A percentile compares a stretch with the other conserved stretches of the same genome.
These are phyloP conservation scores for Cephus cinctus DNA, from an alignment of 1,140 invertebrate species.

Conservation along the genomic window DNA sequence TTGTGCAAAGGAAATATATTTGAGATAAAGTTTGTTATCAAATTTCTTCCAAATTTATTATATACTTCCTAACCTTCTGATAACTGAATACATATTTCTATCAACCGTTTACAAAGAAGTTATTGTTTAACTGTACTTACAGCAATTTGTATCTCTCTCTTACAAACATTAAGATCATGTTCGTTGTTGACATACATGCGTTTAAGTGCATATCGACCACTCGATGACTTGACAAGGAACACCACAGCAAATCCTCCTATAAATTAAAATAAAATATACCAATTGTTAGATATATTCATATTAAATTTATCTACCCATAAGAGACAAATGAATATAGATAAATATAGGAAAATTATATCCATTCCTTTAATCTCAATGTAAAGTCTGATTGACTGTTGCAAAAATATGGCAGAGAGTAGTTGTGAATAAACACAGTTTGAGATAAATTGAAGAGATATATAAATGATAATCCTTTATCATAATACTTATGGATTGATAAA, in stretches of 20 bases:
- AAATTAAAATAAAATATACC: constrained; percentile 43
- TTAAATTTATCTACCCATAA: background rate
- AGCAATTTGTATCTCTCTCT: constrained; percentile 89
- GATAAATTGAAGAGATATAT: too few relatives aligned
- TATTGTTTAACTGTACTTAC: constrained; percentile 60
- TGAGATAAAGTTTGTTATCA: too few relatives aligned
- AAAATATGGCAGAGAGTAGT: too few relatives aligned
- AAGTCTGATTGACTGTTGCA: background rate
- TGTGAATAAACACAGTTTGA: too few relatives aligned
- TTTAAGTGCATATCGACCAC: constrained; percentile 82
- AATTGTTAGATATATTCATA: background rate
- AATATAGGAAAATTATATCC: constrained; percentile 12
- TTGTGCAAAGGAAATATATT: too few relatives aligned
- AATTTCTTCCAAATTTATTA: too few relatives aligned
- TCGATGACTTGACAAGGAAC: constrained; percentile 77
- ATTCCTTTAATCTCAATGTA: background rate
- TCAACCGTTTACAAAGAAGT: background rate
- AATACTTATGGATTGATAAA: too few relatives aligned
- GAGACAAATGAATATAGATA: constrained; percentile 8
- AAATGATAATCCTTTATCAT: too few relatives aligned
- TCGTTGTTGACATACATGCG: constrained; percentile 93
- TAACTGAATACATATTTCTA: too few relatives aligned
- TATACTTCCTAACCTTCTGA: too few relatives aligned
- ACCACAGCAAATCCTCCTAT: constrained; percentile 90
- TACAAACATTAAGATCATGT: constrained; percentile 82